phyloP scores from a whole-genome alignment of 1,140 invertebrate species.

The Drosophila malerkotliana region DNA sequence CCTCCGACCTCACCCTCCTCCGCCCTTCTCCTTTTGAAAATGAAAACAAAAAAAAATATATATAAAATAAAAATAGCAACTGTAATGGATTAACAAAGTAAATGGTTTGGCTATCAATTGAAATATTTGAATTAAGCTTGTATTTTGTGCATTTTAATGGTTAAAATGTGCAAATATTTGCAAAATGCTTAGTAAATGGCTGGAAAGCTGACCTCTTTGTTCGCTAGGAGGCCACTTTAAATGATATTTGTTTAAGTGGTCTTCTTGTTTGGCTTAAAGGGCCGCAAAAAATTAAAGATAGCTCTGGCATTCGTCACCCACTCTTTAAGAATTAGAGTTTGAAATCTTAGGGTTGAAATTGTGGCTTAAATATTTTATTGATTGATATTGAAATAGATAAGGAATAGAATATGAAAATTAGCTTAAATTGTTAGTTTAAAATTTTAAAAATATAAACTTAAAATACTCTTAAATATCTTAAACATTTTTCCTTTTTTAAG shows the following conservation, averaged over 20 bases:
- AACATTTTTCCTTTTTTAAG: too few species aligned
- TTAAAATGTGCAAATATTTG: conserved; percentile 1
- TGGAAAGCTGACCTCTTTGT: not conserved
- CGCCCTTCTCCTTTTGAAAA: not conserved
- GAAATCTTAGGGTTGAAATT: too few species aligned
- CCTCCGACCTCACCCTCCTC: too few species aligned
- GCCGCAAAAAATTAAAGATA: too few species aligned
- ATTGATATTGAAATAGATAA: too few species aligned
- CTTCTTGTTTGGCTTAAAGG: conserved; percentile 16
- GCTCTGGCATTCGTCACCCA: too few species aligned
- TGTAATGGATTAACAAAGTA: not conserved
- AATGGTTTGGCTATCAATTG: not conserved
- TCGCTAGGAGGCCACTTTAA: conserved; percentile 14
- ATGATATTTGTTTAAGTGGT: conserved; percentile 29
- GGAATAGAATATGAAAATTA: too few species aligned
- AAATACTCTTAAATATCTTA: too few species aligned
- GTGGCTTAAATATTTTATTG: too few species aligned
- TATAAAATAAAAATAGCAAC: not conserved
- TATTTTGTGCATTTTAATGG: not conserved
- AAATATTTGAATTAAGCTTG: conserved; percentile 1
- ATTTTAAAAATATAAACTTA: too few species aligned
- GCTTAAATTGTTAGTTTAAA: too few species aligned
- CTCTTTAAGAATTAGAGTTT: too few species aligned
- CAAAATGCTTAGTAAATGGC: conserved; percentile 1
- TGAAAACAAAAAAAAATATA: not conserved